phyloP scores from a whole-genome alignment of 92 coral and sea anemone genomes.

The Parazoanthus atlanticus region DNA sequence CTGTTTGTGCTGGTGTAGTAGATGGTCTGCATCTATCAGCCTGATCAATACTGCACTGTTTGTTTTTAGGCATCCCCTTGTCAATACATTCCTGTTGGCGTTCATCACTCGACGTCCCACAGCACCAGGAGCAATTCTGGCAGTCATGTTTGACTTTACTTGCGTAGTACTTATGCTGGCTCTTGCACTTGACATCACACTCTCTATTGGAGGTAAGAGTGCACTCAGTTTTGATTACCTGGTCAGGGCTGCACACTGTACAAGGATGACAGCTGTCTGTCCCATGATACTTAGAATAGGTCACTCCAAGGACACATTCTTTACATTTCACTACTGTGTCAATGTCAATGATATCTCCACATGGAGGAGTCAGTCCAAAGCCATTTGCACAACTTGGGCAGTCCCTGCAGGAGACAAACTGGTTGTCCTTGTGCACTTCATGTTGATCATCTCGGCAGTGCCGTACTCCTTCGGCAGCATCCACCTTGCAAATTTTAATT shows the following conservation, averaged over 20 bases:
- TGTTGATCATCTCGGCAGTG: conserved; percentile 21
- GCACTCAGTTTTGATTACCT: conserved; percentile 58
- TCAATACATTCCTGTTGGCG: conserved; percentile 55
- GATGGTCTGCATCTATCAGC: conserved; percentile 7
- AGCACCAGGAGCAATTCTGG: conserved; percentile 74
- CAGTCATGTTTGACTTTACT: conserved; percentile 32
- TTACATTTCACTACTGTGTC: conserved; percentile 36
- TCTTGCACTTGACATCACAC: conserved; percentile 66
- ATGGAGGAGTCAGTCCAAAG: conserved; percentile 47
- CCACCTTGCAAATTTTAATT: neutral
- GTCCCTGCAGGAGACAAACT: conserved; percentile 28
- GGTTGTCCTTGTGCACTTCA: neutral
- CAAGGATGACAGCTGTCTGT: conserved; percentile 59
- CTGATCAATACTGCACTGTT: conserved; percentile 56
- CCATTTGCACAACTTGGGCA: conserved; percentile 61
- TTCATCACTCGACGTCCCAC: conserved; percentile 63
- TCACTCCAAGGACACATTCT: conserved; percentile 59
- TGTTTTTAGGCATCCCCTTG: conserved; percentile 61
- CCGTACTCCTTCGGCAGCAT: neutral
- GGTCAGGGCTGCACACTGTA: conserved; percentile 59
- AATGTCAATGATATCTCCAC: conserved; percentile 47
- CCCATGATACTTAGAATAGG: conserved; percentile 50
- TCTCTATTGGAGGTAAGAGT: conserved; percentile 37
- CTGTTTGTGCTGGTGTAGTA: neutral
- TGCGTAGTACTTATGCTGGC: conserved; percentile 61